phyloP scores from a whole-genome alignment of 2,797 vertebrate genomes.

The Liparis tanakae region DNA sequence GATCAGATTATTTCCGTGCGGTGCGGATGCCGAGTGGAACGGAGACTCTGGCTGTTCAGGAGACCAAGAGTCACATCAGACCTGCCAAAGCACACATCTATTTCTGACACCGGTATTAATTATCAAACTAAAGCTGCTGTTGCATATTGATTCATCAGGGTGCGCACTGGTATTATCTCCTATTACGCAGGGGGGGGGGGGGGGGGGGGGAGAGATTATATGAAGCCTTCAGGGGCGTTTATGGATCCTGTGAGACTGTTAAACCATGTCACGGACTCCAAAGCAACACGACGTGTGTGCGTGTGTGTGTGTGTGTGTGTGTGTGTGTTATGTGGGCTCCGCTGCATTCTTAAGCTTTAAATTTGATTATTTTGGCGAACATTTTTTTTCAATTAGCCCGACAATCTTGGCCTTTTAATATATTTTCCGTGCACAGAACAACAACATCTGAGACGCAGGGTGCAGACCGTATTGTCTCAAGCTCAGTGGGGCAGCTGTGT shows the following conservation, averaged over 20 bases:
- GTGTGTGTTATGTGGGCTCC: slow-evolving; percentile 54
- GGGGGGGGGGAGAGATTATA: slow-evolving; percentile 77
- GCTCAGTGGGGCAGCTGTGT: neutral
- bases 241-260: slow-evolving; percentile 81
- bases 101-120: slow-evolving; percentile 85
- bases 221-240: slow-evolving; percentile 80
- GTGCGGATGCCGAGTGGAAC: slow-evolving; percentile 67
- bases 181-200: slow-evolving; percentile 75
- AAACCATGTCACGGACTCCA: slow-evolving; percentile 81
- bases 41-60: slow-evolving; percentile 47
- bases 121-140: slow-evolving; percentile 84
- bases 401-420: slow-evolving; percentile 44
- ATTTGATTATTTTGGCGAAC: slow-evolving; percentile 82
- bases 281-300: slow-evolving; percentile 70
- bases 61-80: slow-evolving; percentile 71
- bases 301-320: slow-evolving; percentile 11
- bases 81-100: slow-evolving; percentile 85
- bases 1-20: slow-evolving; percentile 77
- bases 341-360: slow-evolving; percentile 79
- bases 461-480: slow-evolving; percentile 36
- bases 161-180: slow-evolving; percentile 82
- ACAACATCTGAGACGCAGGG: slow-evolving; percentile 3
- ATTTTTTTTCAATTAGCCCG: slow-evolving; percentile 81
- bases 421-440: slow-evolving; percentile 27
- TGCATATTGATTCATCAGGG: slow-evolving; percentile 84